Conservation (phyloP, 35 echinoderm and acorn worm species). For the Amphiura filiformis region DNA sequence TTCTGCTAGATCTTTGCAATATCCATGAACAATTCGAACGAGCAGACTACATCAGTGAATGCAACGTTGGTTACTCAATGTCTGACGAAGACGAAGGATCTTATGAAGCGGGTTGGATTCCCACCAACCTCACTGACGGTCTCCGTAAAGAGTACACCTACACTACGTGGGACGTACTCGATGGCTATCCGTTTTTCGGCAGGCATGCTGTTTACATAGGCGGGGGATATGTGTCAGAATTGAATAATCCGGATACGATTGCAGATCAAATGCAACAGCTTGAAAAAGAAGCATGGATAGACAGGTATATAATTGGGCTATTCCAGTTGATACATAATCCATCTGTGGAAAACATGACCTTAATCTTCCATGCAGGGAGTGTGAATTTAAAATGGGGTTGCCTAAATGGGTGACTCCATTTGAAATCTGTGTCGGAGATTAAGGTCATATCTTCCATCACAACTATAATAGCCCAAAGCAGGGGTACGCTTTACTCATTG, state of each 20-base stretch:
- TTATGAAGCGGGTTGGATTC: constrained; percentile 64
- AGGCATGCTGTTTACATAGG: constrained; percentile 74
- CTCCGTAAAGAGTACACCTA: constrained; percentile 52
- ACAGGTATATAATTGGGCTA: too few relatives aligned
- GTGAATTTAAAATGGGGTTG: too few relatives aligned
- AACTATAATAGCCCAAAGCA: too few relatives aligned
- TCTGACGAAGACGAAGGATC: constrained; percentile 26
- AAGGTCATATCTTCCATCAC: too few relatives aligned
- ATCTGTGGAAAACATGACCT: too few relatives aligned
- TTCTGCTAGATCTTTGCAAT: constrained; percentile 42
- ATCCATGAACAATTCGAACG: constrained; percentile 37
- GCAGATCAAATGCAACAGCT: constrained; percentile 21
- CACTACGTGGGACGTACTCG: constrained; percentile 38
- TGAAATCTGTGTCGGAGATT: too few relatives aligned
- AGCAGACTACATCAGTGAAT: constrained; percentile 45
- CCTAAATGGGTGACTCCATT: too few relatives aligned
- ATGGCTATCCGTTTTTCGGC: constrained; percentile 81
- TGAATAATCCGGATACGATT: neutral
- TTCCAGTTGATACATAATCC: too few relatives aligned
- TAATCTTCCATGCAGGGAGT: too few relatives aligned
- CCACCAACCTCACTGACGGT: constrained; percentile 22
- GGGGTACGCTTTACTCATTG: too few relatives aligned
- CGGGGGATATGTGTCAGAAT: constrained; percentile 74
- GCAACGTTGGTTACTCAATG: constrained; percentile 56
- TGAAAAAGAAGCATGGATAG: constrained; percentile 62